Conservation (phyloP, 1,140 invertebrate species). For the Vanessa atalanta region DNA sequence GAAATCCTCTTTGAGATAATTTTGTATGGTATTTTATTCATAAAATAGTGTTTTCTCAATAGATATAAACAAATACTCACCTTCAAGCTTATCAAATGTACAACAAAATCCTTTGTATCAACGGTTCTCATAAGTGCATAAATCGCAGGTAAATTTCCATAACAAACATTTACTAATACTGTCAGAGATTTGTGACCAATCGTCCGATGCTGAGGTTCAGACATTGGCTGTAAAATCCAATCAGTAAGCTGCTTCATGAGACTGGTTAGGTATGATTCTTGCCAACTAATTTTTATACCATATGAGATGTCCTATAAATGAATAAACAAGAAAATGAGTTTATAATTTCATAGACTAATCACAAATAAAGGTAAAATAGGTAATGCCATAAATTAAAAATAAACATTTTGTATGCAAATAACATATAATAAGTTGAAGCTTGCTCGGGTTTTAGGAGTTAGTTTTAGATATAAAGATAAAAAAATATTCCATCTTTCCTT, state of each 20-base stretch:
- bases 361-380: too few relatives aligned
- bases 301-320: slow-evolving; percentile 84
- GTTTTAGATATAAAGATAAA: too few relatives aligned
- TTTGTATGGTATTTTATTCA: too few relatives aligned
- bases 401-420: neutral
- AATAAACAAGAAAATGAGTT: neutral
- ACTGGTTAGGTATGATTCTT: slow-evolving; percentile 84
- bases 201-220: slow-evolving; percentile 78
- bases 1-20: too few relatives aligned
- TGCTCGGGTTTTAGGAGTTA: too few relatives aligned
- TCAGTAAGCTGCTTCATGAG: slow-evolving; percentile 83
- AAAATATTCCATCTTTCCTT: too few relatives aligned
- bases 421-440: neutral
- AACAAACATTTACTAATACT: slow-evolving; percentile 87
- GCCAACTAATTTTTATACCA: slow-evolving; percentile 86
- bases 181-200: slow-evolving; percentile 83
- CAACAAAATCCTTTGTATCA: slow-evolving; percentile 82
- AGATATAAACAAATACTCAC: slow-evolving; percentile 48
- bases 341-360: too few relatives aligned
- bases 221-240: slow-evolving; percentile 82
- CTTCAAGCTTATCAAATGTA: slow-evolving; percentile 82
- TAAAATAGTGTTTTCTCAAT: too few relatives aligned
- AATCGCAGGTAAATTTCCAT: slow-evolving; percentile 85
- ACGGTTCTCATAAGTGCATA: slow-evolving; percentile 84
- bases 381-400: too few relatives aligned